phyloP scores from a whole-genome alignment of 2,888 invertebrate genomes.

The Pemphredon lugubris region DNA sequence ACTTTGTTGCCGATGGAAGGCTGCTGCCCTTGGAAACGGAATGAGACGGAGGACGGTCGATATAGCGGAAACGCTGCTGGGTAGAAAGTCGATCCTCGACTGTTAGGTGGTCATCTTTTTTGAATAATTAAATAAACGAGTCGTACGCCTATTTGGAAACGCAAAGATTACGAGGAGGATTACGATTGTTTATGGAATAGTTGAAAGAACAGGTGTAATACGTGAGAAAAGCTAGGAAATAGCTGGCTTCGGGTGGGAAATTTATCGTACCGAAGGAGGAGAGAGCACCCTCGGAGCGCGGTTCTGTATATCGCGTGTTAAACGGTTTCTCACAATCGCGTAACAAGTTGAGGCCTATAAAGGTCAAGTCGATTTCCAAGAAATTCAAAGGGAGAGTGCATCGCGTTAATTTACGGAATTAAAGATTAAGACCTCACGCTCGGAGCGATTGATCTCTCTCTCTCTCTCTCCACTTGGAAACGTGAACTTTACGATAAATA shows the following conservation, averaged over 20 bases:
- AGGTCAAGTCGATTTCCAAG: constrained; percentile 27
- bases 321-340: constrained; percentile 17
- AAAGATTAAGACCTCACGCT: not conserved
- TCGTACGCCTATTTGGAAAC: no score
- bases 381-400: not conserved
- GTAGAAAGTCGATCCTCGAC: no score
- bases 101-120: no score
- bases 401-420: constrained; percentile 1
- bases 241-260: not conserved
- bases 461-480: not conserved
- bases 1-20: not conserved
- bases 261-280: not conserved
- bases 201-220: not conserved
- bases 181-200: no score
- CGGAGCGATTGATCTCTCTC: no score
- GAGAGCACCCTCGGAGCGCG: not conserved
- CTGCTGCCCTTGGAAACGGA: no score
- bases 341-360: constrained; percentile 17
- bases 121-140: no score
- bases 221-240: not conserved
- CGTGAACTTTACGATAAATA: no score
- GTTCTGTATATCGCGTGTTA: not conserved
- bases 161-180: no score
- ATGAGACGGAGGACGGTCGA: no score
- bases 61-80: no score